Percentiles rank a stretch among this genome's conserved stretches.
phyloP scores from a whole-genome alignment of 2,113 vertebrate species.

The Natator depressus region DNA sequence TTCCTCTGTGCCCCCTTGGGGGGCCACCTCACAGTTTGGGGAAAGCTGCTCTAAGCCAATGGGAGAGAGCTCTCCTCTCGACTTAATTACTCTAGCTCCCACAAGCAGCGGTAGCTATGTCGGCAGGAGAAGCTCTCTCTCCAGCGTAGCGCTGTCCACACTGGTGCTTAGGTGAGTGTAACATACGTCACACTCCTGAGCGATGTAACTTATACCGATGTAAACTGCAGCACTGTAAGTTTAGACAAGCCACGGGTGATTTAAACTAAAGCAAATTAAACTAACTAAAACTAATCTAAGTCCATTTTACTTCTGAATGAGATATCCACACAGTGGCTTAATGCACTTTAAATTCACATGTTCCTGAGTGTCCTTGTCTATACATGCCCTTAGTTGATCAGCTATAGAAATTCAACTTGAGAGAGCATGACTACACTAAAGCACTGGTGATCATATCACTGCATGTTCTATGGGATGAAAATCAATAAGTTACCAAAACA shows the following conservation, averaged over 20 bases:
- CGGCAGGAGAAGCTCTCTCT: too few relatives aligned
- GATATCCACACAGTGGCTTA: background rate
- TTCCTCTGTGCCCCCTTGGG: too few relatives aligned
- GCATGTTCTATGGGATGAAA: background rate
- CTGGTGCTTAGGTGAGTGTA: too few relatives aligned
- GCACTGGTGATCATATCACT: background rate
- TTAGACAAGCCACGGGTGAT: background rate
- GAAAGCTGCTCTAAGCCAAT: too few relatives aligned
- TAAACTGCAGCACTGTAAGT: background rate
- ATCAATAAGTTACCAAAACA: background rate
- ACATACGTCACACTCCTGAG: too few relatives aligned
- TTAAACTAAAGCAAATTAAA: background rate
- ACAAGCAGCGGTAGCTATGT: too few relatives aligned
- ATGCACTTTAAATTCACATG: background rate
- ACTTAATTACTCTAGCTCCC: too few relatives aligned
- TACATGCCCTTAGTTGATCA: background rate
- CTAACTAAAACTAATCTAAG: background rate
- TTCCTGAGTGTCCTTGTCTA: background rate
- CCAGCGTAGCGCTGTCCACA: too few relatives aligned
- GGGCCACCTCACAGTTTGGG: too few relatives aligned
- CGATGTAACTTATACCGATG: too few relatives aligned
- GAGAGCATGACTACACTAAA: background rate
- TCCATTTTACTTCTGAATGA: background rate
- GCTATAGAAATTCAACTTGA: background rate
- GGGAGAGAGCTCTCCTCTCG: too few relatives aligned